Evolutionary conservation across 2,888 invertebrate genomes (phyloP), one percentile per base, ranked within the genome.

Genomic region (Dryobota labecula): DNA sequence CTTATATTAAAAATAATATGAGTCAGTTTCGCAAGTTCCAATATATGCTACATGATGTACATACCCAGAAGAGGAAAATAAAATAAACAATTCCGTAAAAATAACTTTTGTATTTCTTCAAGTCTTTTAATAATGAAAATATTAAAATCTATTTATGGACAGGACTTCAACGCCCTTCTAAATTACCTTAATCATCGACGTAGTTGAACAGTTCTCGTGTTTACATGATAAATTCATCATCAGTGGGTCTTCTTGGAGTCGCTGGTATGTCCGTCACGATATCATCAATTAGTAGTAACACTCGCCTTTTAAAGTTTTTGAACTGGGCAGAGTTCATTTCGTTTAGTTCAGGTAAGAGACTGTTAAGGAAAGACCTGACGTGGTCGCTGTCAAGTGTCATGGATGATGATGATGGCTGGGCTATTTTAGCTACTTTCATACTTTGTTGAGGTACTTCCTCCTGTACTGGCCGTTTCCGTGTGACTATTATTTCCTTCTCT

Each of bases 311-410:
- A 53, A 87, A 88, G 38, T 70, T 70, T 47, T 87, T 88, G 57
- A 88, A 88, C 70, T 88, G 88, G 4, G 68, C 47, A 0, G 73
- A 72, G 61, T 82, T 85, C 86, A 88, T 86, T 64, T 88, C 88
- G 15, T 76, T 80, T 1, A 88, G 72, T 67, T 88, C 88, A 1
- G 88, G 88, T 51, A 84, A 47, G 0, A 88, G 84, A 61, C 88
- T 88, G 54, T 84, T 83, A 9, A 88, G 71, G 47, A 85, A 85
- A 0, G 84, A 86, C 7, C 58, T 66, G 24, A 85, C 77, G 2
- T 76, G 72, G 1, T 86, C 83, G 18, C 20, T 67, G 6, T 70
- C 70, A 0, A 54, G 43, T 5, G 60, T 24, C 8, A 45, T 33
- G 2, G 54, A 43, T 1, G 54, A 54, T 3, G 80, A 18, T 2